A percentile compares a stretch with the other conserved stretches of the same genome.
These are phyloP conservation scores for Etheostoma spectabile DNA, from an alignment of 2,113 vertebrate genomes.

Conservation along the genomic window DNA sequence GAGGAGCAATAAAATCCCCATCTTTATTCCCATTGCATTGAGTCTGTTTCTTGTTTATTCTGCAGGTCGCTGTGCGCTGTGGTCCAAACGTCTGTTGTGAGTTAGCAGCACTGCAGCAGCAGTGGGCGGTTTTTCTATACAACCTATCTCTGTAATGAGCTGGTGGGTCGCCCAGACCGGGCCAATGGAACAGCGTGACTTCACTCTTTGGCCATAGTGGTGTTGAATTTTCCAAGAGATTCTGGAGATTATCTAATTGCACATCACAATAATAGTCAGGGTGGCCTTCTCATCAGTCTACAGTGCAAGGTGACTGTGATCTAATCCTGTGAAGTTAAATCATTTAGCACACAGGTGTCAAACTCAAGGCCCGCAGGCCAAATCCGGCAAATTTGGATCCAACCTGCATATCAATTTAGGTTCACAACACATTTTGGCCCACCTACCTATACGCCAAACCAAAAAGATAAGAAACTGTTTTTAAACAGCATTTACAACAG, in stretches of 20 bases:
- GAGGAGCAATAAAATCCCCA: conserved; percentile 35
- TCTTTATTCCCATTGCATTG: conserved; percentile 26
- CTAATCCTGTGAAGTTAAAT: conserved; percentile 21
- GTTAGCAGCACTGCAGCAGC: conserved; percentile 36
- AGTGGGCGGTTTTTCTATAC: conserved; percentile 33
- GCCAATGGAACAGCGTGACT: conserved; percentile 16
- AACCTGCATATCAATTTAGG: no score
- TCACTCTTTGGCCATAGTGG: conserved; percentile 19
- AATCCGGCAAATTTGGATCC: no score
- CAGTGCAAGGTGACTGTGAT: background rate
- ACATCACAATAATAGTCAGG: conserved; percentile 31
- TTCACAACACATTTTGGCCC: no score
- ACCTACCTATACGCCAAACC: no score
- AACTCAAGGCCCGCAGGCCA: no score
- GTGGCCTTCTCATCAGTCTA: conserved; percentile 33
- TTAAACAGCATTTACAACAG: no score
- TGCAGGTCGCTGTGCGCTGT: conserved; percentile 38
- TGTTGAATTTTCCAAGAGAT: conserved; percentile 48
- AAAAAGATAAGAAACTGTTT: no score
- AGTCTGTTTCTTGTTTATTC: conserved; percentile 58
- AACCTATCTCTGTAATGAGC: conserved; percentile 38
- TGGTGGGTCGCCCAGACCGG: conserved; percentile 26
- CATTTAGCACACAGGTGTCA: no score
- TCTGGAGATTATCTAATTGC: conserved; percentile 44
- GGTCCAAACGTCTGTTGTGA: conserved; percentile 59